These are phyloP conservation scores for Eulemur rubriventer DNA, from an alignment of 2,797 vertebrate species.

Conservation along the genomic window DNA sequence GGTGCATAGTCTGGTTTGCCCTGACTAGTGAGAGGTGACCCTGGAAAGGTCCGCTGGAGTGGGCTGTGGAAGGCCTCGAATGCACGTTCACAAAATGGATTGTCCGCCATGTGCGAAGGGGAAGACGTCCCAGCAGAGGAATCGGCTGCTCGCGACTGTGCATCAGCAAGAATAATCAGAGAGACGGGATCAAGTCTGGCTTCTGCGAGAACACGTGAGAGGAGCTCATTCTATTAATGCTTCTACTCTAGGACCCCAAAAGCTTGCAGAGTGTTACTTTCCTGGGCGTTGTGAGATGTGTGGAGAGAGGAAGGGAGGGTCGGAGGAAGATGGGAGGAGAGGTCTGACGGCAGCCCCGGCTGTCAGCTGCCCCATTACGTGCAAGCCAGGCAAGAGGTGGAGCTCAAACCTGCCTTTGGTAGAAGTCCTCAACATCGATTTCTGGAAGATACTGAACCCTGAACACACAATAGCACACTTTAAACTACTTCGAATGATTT, in stretches of 20 bases:
- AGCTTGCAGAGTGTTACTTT: background rate
- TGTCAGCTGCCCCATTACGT: background rate
- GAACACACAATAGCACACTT: background rate
- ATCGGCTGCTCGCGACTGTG: fast-evolving
- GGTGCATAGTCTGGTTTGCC: background rate
- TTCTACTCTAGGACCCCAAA: background rate
- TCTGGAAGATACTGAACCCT: background rate
- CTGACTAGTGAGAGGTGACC: too few species aligned
- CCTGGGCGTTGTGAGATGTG: background rate
- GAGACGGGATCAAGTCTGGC: fast-evolving
- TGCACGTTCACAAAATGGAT: fast-evolving
- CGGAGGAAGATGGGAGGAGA: too few species aligned
- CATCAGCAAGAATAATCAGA: background rate
- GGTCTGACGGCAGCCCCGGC: background rate
- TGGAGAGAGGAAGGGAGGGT: background rate
- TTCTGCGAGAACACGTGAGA: background rate
- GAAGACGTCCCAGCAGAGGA: background rate
- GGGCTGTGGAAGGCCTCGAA: background rate
- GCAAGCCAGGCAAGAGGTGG: background rate
- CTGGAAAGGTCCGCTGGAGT: background rate
- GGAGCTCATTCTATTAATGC: background rate
- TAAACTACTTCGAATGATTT: background rate
- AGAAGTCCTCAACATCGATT: background rate
- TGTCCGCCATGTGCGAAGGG: fast-evolving
- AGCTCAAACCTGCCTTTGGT: background rate